A percentile compares a stretch with the other conserved stretches of the same genome.
phyloP scores from a whole-genome alignment of 2,888 invertebrate genomes.

The Hirtodrosophila trivittata region DNA sequence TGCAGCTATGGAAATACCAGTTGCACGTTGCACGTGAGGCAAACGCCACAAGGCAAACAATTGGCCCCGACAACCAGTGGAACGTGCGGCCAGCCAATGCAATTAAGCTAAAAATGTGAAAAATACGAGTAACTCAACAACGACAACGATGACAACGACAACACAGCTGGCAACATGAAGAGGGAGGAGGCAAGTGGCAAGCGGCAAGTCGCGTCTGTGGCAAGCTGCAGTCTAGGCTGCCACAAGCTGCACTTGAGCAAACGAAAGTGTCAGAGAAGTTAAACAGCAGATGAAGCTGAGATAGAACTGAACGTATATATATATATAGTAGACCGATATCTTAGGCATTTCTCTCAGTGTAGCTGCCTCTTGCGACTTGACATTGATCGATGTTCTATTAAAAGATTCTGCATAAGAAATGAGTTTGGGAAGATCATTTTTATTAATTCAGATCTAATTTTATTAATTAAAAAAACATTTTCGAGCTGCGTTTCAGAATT shows the following conservation, averaged over 20 bases:
- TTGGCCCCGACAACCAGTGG: conserved; percentile 47
- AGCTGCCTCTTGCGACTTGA: not conserved
- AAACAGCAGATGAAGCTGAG: not conserved
- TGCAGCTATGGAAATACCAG: conserved; percentile 70
- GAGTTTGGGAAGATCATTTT: conserved; percentile 10
- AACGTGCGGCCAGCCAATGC: conserved; percentile 79
- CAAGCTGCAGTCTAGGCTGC: conserved; percentile 9
- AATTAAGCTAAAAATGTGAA: conserved; percentile 78
- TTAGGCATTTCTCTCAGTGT: not conserved
- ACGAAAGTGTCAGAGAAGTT: not conserved
- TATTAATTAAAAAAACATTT: not conserved
- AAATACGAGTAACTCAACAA: conserved; percentile 47
- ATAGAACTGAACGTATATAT: not conserved
- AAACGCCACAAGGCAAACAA: conserved; percentile 62
- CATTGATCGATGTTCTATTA: not conserved
- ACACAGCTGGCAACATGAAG: not conserved
- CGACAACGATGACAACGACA: conserved; percentile 7
- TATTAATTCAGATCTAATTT: not conserved
- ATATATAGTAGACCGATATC: not conserved
- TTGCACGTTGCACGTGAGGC: conserved; percentile 61
- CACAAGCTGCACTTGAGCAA: not conserved
- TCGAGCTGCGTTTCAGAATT: not conserved
- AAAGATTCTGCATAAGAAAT: conserved; percentile 20
- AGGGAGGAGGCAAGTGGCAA: conserved; percentile 17
- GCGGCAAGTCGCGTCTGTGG: conserved; percentile 26